Evolutionary conservation across 92 coral and sea anemone genomes (phyloP).

Genomic region (Palythoa caribaeorum): DNA sequence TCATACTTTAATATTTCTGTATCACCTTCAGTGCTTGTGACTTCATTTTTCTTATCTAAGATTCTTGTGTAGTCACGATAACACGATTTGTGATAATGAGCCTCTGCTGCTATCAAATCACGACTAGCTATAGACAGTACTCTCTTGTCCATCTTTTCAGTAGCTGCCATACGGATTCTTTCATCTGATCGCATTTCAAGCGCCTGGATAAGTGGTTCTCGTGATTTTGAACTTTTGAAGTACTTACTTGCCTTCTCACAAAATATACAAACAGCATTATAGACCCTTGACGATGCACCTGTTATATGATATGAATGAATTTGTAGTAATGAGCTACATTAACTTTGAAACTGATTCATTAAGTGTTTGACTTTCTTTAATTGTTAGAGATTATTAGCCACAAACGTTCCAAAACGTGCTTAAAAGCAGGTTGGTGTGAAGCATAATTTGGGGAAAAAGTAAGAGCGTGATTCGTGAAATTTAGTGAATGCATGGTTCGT

Average conservation of each 20-base stretch:
- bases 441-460: neutral
- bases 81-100: slow-evolving; percentile 46
- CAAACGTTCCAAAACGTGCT: slow-evolving; percentile 1
- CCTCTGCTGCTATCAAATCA: slow-evolving; percentile 52
- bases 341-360: neutral
- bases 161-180: slow-evolving; percentile 39
- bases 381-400: neutral
- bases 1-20: neutral
- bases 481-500: neutral
- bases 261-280: slow-evolving; percentile 51
- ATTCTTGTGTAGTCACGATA: slow-evolving; percentile 52
- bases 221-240: slow-evolving; percentile 39
- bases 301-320: slow-evolving; percentile 1
- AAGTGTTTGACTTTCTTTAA: slow-evolving; percentile 1
- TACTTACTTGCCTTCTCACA: slow-evolving; percentile 45
- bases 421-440: neutral
- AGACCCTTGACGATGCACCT: slow-evolving; percentile 27
- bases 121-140: slow-evolving; percentile 38
- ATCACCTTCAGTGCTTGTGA: neutral
- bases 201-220: slow-evolving; percentile 58
- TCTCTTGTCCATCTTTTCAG: slow-evolving; percentile 27
- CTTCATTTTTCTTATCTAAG: slow-evolving; percentile 25
- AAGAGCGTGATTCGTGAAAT: slow-evolving; percentile 3
- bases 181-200: slow-evolving; percentile 51
- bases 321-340: neutral